phyloP scores from a whole-genome alignment of 2,797 vertebrate species.

The Eulemur mongoz region DNA sequence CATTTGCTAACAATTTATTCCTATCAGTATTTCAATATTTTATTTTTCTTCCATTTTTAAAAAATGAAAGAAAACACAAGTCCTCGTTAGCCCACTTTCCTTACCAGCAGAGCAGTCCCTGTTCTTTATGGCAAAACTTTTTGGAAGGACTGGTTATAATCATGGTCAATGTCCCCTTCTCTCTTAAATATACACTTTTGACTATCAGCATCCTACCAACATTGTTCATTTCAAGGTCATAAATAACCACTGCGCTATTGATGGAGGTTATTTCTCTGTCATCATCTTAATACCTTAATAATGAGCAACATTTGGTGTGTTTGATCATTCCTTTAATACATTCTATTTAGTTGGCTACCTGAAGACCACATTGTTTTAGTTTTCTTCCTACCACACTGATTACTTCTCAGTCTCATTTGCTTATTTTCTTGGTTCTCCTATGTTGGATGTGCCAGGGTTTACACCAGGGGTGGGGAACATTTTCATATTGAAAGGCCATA shows the following conservation, averaged over 20 bases:
- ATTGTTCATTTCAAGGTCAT: not conserved
- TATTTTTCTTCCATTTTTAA: not conserved
- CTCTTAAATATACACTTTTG: not conserved
- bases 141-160: not conserved
- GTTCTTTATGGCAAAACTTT: not conserved
- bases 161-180: not conserved
- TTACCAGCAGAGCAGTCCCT: not conserved
- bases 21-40: not conserved
- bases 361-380: not conserved
- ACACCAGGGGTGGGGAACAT: not conserved
- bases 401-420: not conserved
- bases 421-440: slow-evolving; percentile 1
- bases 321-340: not conserved
- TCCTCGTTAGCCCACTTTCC: not conserved
- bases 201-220: not conserved
- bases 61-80: not conserved
- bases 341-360: not conserved
- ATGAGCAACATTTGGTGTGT: not conserved
- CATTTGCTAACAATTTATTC: not conserved
- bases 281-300: not conserved
- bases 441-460: not conserved
- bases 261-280: not conserved
- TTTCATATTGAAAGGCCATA: not conserved
- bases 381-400: not conserved
- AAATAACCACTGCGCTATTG: not conserved